A percentile compares a stretch with the other conserved stretches of the same genome.
Evolutionary conservation across 2,888 invertebrate species (phyloP).

Genomic region (Dinocampus coccinellae): DNA sequence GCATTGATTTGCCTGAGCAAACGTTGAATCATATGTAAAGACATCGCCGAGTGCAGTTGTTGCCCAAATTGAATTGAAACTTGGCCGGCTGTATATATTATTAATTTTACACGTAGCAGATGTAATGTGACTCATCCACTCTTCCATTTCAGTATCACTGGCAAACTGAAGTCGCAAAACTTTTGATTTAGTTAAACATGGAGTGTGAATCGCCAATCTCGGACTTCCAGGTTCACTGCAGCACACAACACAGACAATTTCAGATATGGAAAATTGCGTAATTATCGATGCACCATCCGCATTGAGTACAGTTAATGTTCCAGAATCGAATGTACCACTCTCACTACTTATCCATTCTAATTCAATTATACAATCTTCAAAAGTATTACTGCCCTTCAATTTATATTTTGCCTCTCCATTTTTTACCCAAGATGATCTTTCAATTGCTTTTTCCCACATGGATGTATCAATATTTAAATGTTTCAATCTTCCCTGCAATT

Average conservation of each 20-base stretch:
- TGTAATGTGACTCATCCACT: conserved; percentile 87
- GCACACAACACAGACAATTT: conserved; percentile 82
- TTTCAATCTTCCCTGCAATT: conserved; percentile 75
- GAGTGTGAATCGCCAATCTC: conserved; percentile 81
- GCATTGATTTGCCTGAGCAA: conserved; percentile 71
- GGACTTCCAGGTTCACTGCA: conserved; percentile 87
- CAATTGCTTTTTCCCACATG: conserved; percentile 82
- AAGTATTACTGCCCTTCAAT: conserved; percentile 68
- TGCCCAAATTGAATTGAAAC: conserved; percentile 82
- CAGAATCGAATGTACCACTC: conserved; percentile 77
- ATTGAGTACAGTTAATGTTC: conserved; percentile 82
- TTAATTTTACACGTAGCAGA: conserved; percentile 82
- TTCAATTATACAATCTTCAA: conserved; percentile 84
- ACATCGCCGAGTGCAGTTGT: conserved; percentile 85
- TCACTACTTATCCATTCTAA: conserved; percentile 83
- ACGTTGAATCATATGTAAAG: conserved; percentile 82
- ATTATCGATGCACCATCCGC: conserved; percentile 83
- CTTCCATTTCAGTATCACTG: conserved; percentile 88
- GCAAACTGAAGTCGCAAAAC: conserved; percentile 83
- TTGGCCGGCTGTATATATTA: conserved; percentile 79
- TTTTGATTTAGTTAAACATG: conserved; percentile 72
- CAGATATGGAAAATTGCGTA: conserved; percentile 80
- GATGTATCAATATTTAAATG: conserved; percentile 69
- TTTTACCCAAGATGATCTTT: conserved; percentile 86
- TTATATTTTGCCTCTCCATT: conserved; percentile 82